Percentiles rank a stretch among this genome's conserved stretches.
phyloP scores from a whole-genome alignment of 2,113 vertebrate genomes.

The Pampusana beccarii region DNA sequence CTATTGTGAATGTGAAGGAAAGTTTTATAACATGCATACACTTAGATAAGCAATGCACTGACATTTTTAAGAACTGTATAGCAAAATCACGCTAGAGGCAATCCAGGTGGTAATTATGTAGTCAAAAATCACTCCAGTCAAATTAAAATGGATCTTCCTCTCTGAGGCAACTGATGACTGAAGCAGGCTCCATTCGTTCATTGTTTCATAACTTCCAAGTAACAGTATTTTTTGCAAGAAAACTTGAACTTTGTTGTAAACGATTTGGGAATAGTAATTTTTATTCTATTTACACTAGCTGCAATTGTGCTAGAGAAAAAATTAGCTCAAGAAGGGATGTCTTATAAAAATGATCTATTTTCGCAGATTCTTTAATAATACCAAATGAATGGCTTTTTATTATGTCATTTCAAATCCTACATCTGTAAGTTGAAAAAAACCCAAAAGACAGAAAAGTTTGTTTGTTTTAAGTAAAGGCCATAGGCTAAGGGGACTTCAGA shows the following conservation, averaged over 20 bases:
- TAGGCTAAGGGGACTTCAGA: background rate
- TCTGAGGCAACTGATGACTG: background rate
- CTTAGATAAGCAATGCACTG: background rate
- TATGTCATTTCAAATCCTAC: background rate
- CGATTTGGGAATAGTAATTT: background rate
- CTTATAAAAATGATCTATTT: background rate
- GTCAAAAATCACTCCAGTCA: conserved; percentile 53
- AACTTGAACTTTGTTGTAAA: background rate
- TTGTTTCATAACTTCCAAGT: background rate
- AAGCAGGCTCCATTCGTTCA: background rate
- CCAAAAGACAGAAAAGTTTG: background rate
- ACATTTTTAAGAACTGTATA: background rate
- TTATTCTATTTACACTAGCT: background rate
- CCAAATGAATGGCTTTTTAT: background rate
- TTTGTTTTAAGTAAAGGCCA: background rate
- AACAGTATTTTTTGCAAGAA: background rate
- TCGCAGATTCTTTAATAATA: background rate
- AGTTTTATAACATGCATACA: conserved; percentile 14
- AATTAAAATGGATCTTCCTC: conserved; percentile 13
- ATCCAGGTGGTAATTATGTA: conserved; percentile 43
- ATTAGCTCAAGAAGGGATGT: background rate
- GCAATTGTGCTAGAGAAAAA: background rate
- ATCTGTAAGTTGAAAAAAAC: background rate
- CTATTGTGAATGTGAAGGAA: background rate
- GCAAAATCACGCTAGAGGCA: background rate